phyloP scores from a whole-genome alignment of 2,797 vertebrate genomes.

The Acanthurus tractus region DNA sequence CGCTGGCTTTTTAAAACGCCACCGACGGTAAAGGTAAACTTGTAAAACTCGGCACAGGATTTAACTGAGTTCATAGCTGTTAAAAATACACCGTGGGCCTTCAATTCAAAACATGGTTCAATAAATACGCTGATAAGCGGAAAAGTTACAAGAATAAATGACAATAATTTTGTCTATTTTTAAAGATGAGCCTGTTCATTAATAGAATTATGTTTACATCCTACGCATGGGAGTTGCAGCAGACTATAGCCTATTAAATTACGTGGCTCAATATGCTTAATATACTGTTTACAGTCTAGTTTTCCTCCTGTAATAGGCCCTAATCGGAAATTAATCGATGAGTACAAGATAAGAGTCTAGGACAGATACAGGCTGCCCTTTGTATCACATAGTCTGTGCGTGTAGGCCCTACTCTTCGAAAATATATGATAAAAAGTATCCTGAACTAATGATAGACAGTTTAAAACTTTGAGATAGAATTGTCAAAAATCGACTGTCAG shows the following conservation, averaged over 20 bases:
- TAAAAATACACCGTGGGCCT: not conserved
- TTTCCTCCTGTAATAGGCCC: not conserved
- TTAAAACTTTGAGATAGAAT: slow-evolving; percentile 65
- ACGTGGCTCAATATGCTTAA: not conserved
- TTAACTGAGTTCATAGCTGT: slow-evolving; percentile 19
- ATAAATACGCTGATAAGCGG: too few relatives aligned
- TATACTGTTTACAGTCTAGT: not conserved
- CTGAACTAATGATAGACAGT: not conserved
- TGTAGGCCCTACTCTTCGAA: too few relatives aligned
- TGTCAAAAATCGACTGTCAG: slow-evolving; percentile 89
- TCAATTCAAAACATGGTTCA: not conserved
- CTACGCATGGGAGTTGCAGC: not conserved
- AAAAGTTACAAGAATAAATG: not conserved
- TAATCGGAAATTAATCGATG: not conserved
- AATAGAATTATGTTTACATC: too few relatives aligned
- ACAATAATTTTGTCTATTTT: not conserved
- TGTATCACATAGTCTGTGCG: too few relatives aligned
- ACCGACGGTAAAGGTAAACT: slow-evolving; percentile 49
- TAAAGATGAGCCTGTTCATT: not conserved
- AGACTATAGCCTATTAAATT: not conserved
- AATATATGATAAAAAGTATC: too few relatives aligned
- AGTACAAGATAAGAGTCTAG: not conserved
- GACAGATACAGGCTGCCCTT: not conserved
- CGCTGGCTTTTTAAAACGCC: not conserved
- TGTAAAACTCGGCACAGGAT: slow-evolving; percentile 41